Evolutionary conservation across 2,888 invertebrate genomes (phyloP).

Genomic region (Zaprionus obscuricornis): DNA sequence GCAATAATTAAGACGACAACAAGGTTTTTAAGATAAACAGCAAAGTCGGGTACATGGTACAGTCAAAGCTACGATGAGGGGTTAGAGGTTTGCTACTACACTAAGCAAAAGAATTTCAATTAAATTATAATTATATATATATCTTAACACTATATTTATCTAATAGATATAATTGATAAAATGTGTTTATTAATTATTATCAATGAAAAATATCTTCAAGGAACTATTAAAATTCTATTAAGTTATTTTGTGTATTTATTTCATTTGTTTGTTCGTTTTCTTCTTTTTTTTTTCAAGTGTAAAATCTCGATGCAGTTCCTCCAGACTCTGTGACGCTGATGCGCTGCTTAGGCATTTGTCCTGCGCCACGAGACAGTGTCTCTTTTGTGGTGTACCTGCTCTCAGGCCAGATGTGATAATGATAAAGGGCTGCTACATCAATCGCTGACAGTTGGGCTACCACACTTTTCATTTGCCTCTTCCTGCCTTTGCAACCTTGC

Average conservation of each 20-base stretch:
- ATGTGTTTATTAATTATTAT: no score
- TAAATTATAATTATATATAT: no score
- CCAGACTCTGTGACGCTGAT: slow-evolving; percentile 76
- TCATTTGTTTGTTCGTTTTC: no score
- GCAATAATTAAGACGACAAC: slow-evolving; percentile 82
- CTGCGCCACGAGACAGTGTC: slow-evolving; percentile 59
- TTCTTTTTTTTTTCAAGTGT: slow-evolving; percentile 8
- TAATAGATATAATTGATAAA: no score
- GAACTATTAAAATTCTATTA: no score
- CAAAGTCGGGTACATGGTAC: slow-evolving; percentile 27
- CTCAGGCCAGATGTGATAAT: slow-evolving; percentile 76
- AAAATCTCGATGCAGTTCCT: neutral
- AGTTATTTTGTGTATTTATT: no score
- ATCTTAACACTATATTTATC: no score
- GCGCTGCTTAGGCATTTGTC: slow-evolving; percentile 78
- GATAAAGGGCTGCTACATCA: slow-evolving; percentile 79
- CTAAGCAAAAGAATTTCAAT: no score
- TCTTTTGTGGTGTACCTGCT: slow-evolving; percentile 59
- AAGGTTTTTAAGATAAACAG: slow-evolving; percentile 80
- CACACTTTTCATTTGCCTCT: slow-evolving; percentile 76
- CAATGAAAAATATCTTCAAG: no score
- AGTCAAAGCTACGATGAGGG: slow-evolving; percentile 2
- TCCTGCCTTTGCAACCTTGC: slow-evolving; percentile 17
- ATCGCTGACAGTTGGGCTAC: slow-evolving; percentile 79
- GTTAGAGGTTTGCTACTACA: no score